Base-by-base conservation (phyloP, 2,113 vertebrate species). In the Crocuta crocuta region DNA sequence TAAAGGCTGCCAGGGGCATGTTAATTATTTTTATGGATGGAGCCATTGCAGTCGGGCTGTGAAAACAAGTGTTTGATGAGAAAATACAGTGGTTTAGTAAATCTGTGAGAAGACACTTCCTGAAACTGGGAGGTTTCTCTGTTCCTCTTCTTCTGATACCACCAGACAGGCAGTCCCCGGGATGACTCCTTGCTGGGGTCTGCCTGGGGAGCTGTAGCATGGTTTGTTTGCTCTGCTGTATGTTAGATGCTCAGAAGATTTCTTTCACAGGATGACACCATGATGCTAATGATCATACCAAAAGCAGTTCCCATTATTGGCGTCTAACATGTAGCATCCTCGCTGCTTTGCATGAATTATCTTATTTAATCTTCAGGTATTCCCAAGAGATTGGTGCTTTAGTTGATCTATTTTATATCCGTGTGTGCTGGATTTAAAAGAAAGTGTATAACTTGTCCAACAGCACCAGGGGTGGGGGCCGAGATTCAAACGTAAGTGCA, bases 21-120 rank as follows among this genome's bases (percentile, higher is more conserved):
- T n/a, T 97, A 84, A 97, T 96, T 91, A 92, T 91, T 79, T 96
- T 96, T 81, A 1, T 5, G 68, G 82, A 81, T 12, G 86, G 84
- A 95, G 55, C 93, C 91, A 24, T 76, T 24, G 91, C 12, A 10
- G 68, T 68, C 43, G 73, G 85, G 76, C 63, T 89, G 53, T 71
- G 84, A 55, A 94, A n/a, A 88, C 65, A 50, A 58, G 35, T 61
- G 93, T 83, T 63, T 63, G 80, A 35, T 96, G 93, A 93, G 89
- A 65, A 95, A 63, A 79, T 13, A 19, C 31, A 7, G 26, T 12
- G 58, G 66, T 78, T 68, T 5, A 4, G 50, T n/a, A 45, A 84
- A 55, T 61, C 73, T 43, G 28, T 48, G 55, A 90, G 92, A 81
- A 71, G 55, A 76, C 39, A 11, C 19, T 58, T 17, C 16, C 33